phyloP scores from a whole-genome alignment of 2,888 invertebrate genomes.

The Agrochola litura region DNA sequence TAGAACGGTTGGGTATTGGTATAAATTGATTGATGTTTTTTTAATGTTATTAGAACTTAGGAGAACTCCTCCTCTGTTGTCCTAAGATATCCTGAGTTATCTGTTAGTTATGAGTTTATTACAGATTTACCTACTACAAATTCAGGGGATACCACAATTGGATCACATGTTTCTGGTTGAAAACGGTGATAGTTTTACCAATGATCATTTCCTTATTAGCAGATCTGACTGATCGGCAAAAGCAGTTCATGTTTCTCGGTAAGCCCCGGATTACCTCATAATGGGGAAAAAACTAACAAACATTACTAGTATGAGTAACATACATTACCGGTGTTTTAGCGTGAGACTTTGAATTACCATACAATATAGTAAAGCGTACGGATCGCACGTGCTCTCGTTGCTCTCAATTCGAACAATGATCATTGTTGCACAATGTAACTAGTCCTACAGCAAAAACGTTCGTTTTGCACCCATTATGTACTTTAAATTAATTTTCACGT shows the following conservation, averaged over 20 bases:
- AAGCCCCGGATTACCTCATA: slow-evolving; percentile 43
- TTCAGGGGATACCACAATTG: neutral
- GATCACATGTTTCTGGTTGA: neutral
- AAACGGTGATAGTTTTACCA: neutral
- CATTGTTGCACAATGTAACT: slow-evolving; percentile 79
- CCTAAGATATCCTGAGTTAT: too few relatives aligned
- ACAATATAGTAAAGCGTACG: slow-evolving; percentile 82
- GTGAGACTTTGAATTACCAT: slow-evolving; percentile 83
- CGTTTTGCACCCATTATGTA: slow-evolving; percentile 66
- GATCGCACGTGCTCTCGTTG: slow-evolving; percentile 86
- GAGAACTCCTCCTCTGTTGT: neutral
- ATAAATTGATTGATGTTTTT: neutral
- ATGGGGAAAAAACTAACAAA: slow-evolving; percentile 43
- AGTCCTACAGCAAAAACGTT: slow-evolving; percentile 66
- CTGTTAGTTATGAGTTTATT: too few relatives aligned
- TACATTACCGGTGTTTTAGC: slow-evolving; percentile 65
- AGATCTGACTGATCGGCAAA: neutral
- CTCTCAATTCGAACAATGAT: slow-evolving; percentile 84
- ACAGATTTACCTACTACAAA: too few relatives aligned
- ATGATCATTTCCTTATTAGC: neutral
- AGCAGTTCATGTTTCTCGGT: slow-evolving; percentile 9
- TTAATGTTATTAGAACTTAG: neutral
- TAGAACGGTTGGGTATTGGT: neutral
- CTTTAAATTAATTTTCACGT: slow-evolving; percentile 25
- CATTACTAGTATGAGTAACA: slow-evolving; percentile 38